Conservation (phyloP, 2,888 invertebrate species). For the Eustalomyia histrio region DNA sequence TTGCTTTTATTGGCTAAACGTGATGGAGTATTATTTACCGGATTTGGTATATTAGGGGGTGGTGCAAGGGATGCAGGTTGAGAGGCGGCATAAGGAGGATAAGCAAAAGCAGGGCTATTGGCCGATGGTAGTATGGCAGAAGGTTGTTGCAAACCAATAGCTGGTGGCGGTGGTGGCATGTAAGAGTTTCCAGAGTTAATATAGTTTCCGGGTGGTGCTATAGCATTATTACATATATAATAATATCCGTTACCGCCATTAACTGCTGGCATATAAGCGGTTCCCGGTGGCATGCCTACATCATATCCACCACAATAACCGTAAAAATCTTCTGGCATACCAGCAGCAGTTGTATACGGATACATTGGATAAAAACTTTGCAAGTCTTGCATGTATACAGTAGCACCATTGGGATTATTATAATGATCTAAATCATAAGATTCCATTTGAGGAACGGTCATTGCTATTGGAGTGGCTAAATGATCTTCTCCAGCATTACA, state of each 20-base stretch:
- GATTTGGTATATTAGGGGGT: background rate
- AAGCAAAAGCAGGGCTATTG: conserved; percentile 33
- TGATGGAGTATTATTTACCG: conserved; percentile 40
- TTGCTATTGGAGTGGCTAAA: conserved; percentile 16
- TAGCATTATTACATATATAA: conserved; percentile 61
- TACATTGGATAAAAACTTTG: conserved; percentile 66
- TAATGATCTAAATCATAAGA: conserved; percentile 62
- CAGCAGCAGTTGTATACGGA: conserved; percentile 53
- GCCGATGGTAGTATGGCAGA: conserved; percentile 47
- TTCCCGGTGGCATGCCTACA: conserved; percentile 63
- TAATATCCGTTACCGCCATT: conserved; percentile 64
- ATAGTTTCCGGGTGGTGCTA: conserved; percentile 38
- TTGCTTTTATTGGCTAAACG: conserved; percentile 46
- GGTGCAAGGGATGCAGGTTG: conserved; percentile 11
- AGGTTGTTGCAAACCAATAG: conserved; percentile 32
- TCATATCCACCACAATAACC: conserved; percentile 68
- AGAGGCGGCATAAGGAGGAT: conserved; percentile 9
- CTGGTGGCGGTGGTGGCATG: conserved; percentile 34
- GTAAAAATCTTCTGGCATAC: conserved; percentile 68
- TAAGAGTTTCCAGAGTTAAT: conserved; percentile 34
- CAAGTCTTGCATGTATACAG: conserved; percentile 65
- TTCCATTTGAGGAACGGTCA: conserved; percentile 33
- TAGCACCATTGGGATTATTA: conserved; percentile 34
- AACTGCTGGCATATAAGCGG: conserved; percentile 64
- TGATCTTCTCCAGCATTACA: conserved; percentile 31